These are phyloP conservation scores for Puffinus mauretanicus DNA, from an alignment of 2,113 vertebrate species.

Conservation along the genomic window DNA sequence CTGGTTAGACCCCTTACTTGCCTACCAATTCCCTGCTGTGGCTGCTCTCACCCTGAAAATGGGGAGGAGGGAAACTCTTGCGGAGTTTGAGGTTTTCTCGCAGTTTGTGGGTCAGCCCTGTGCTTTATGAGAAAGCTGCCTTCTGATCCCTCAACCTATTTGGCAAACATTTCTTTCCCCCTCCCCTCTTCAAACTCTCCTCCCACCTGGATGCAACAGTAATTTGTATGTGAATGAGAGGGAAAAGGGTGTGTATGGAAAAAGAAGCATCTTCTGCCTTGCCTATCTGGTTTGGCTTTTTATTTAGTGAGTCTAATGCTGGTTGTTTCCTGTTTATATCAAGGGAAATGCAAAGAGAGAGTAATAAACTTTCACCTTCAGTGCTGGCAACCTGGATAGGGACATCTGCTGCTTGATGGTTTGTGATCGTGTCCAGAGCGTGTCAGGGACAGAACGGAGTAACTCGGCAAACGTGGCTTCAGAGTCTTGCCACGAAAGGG, in stretches of 20 bases:
- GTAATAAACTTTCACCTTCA: constrained; percentile 57
- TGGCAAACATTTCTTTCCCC: constrained; percentile 17
- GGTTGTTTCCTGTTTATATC: constrained; percentile 47
- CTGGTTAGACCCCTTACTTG: constrained; percentile 65
- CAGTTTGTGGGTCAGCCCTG: constrained; percentile 61
- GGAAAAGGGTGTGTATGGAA: constrained; percentile 46
- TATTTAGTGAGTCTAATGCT: neutral
- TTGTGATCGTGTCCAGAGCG: neutral
- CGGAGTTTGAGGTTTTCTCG: constrained; percentile 51
- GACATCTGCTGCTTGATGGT: neutral
- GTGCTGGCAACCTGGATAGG: neutral
- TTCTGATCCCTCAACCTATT: constrained; percentile 63
- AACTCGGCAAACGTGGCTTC: neutral
- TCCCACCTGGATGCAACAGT: constrained; percentile 53
- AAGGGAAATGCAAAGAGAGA: constrained; percentile 13
- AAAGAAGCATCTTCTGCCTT: constrained; percentile 47
- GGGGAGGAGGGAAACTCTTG: constrained; percentile 34
- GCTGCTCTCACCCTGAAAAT: constrained; percentile 25
- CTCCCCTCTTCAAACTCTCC: constrained; percentile 29
- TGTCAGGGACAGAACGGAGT: neutral
- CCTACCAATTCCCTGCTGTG: constrained; percentile 20
- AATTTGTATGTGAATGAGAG: constrained; percentile 64
- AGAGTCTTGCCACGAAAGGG: neutral
- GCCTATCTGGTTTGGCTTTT: constrained; percentile 40
- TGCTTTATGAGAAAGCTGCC: constrained; percentile 57